These are phyloP conservation scores for Drosophila pseudoananassae DNA, from an alignment of 1,140 invertebrate genomes.

Conservation along the genomic window DNA sequence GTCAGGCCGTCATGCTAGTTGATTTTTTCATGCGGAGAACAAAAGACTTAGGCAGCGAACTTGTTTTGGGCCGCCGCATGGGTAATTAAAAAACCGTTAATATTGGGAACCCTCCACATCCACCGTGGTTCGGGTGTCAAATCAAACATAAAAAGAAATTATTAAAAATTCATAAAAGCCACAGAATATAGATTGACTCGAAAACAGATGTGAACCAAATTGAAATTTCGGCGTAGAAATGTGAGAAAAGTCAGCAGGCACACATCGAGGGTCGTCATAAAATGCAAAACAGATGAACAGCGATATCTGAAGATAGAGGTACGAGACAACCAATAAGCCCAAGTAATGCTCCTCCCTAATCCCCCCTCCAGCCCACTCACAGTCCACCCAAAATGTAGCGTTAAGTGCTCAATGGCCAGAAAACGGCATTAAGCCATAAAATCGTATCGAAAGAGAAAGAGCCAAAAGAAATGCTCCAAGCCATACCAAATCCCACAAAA, in stretches of 20 bases:
- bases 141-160: slow-evolving; percentile 81
- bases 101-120: slow-evolving; percentile 61
- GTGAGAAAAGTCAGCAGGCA: slow-evolving; percentile 67
- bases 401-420: slow-evolving; percentile 77
- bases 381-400: slow-evolving; percentile 62
- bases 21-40: slow-evolving; percentile 46
- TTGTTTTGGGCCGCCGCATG: slow-evolving; percentile 44
- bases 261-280: slow-evolving; percentile 51
- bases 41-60: slow-evolving; percentile 68
- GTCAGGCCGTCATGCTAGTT: slow-evolving; percentile 65
- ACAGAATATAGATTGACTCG: slow-evolving; percentile 9
- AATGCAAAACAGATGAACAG: slow-evolving; percentile 61
- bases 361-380: slow-evolving; percentile 12
- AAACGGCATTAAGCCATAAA: slow-evolving; percentile 81
- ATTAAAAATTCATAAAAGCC: slow-evolving; percentile 76
- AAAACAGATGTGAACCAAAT: slow-evolving; percentile 39
- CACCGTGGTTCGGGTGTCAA: slow-evolving; percentile 65
- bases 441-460: slow-evolving; percentile 63
- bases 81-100: slow-evolving; percentile 82
- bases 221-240: slow-evolving; percentile 56
- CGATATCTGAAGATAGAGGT: slow-evolving; percentile 30
- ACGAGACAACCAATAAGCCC: slow-evolving; percentile 48
- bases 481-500: slow-evolving; percentile 42
- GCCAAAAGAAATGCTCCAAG: slow-evolving; percentile 54
- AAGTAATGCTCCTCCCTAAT: slow-evolving; percentile 25